These are phyloP conservation scores for Steinernema carpocapsae DNA, from an alignment of 2,888 invertebrate species.

Conservation along the genomic window DNA sequence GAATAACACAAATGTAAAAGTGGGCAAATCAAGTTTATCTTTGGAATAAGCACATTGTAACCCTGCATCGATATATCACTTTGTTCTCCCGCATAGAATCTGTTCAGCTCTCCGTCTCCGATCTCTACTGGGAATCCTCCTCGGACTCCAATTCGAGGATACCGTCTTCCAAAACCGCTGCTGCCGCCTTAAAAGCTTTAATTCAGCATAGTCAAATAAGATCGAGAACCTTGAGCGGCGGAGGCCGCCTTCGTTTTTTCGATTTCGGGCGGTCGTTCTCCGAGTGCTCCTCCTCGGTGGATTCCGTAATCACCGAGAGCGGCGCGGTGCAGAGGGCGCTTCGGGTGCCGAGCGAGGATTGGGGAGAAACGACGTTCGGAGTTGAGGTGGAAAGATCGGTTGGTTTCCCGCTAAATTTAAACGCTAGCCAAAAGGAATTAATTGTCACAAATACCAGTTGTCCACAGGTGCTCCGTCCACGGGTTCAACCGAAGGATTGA, in stretches of 20 bases:
- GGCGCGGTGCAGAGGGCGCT: slow-evolving; percentile 33
- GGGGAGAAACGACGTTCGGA: neutral
- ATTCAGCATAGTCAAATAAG: neutral
- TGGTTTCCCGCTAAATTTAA: neutral
- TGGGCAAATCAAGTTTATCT: too few relatives aligned
- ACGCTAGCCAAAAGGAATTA: neutral
- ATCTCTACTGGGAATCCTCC: neutral
- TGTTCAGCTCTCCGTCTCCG: neutral
- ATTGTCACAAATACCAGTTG: neutral
- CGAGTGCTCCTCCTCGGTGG: slow-evolving; percentile 49
- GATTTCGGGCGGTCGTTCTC: neutral
- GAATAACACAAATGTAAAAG: too few relatives aligned
- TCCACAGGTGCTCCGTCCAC: neutral
- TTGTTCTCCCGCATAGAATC: too few relatives aligned
- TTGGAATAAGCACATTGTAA: too few relatives aligned
- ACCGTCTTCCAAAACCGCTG: neutral
- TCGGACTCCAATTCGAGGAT: neutral
- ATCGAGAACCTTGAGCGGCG: neutral
- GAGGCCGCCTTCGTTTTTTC: slow-evolving; percentile 5
- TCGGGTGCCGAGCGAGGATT: neutral
- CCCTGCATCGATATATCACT: too few relatives aligned
- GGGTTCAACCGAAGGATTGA: neutral
- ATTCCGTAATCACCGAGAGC: slow-evolving; percentile 58
- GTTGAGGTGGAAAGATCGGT: neutral
- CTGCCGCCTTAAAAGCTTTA: neutral